Conservation (phyloP, 1,140 invertebrate species). For the Heliothis virescens region DNA sequence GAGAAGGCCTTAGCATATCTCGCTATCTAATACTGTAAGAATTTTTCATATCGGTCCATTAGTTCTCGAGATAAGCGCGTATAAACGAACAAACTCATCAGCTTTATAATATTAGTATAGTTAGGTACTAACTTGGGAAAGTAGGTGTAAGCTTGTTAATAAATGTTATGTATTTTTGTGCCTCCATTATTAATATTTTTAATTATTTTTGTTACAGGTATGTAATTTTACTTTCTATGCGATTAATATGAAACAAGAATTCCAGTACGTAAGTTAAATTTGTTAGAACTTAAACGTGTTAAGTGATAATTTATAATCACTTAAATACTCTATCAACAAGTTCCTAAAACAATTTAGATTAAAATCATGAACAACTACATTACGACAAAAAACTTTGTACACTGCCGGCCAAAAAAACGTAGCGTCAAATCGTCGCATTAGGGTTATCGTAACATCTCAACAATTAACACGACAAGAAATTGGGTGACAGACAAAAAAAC, state of each 20-base stretch:
- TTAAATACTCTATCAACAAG: neutral
- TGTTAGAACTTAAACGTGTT: too few species aligned
- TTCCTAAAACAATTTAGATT: neutral
- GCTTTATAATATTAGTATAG: too few species aligned
- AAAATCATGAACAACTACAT: neutral
- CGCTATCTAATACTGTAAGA: neutral
- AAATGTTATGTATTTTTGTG: too few species aligned
- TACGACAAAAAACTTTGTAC: neutral
- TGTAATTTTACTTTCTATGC: neutral
- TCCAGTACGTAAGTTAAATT: neutral
- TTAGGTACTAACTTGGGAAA: too few species aligned
- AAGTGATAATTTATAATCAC: too few species aligned
- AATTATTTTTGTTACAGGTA: conserved; percentile 13
- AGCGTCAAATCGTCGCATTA: conserved; percentile 31
- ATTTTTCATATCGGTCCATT: neutral
- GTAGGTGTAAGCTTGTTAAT: too few species aligned
- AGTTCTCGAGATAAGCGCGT: too few species aligned
- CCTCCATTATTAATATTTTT: neutral
- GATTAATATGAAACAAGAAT: neutral
- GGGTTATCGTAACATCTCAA: conserved; percentile 7
- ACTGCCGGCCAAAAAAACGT: conserved; percentile 15
- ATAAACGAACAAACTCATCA: too few species aligned
- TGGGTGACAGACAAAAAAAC: conserved; percentile 29
- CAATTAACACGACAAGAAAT: conserved; percentile 30
- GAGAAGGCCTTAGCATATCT: too few species aligned